Base-by-base conservation (phyloP, 2,888 invertebrate species). In the Hyppa rectilinea region DNA sequence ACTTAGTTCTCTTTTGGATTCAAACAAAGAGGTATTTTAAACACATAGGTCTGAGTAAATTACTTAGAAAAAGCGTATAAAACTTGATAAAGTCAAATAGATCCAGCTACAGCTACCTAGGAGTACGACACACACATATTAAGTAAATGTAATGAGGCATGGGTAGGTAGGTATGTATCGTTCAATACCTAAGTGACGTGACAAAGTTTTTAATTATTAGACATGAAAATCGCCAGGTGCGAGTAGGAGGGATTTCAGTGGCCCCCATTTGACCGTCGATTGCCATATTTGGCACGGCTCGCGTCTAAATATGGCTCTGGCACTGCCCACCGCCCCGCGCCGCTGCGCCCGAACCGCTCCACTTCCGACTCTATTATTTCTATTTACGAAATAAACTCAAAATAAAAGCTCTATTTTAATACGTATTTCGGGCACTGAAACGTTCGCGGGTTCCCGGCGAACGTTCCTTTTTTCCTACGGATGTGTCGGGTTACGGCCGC, bases 231-330 rank as follows among this genome's bases (percentile, higher is more conserved):
- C 93, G 93, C 92, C 94, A 94, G 94, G 91, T 94, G 94, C 93
- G 91, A 93, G 95, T 93, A 97, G 97, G 97, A 97, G 97, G 97
- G 97, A 97, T 97, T 97, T 97, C 96, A 96, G 97, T 97, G 97
- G 96, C 96, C 97, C 97, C 97, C 97, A 97, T 97, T 97, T 97
- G 97, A 97, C 96, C 96, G 97, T 96, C 96, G 97, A 91, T 96
- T 97, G 96, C 98, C 97, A 97, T 97, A 97, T 97, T 97, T 97
- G 97, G 97, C 96, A 97, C 96, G 97, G 97, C 96, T 96, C 96
- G 97, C 96, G 97, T 97, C 97, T 97, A 97, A 97, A 97, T 97
- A 97, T 97, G 97, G 97, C 96, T 96, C 96, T 97, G 97, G 97
- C 97, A 96, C 96, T 94, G 96, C 96, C 96, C 97, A 96, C 97